phyloP scores from a whole-genome alignment of 2,113 vertebrate species.

The Phyllostomus discolor region DNA sequence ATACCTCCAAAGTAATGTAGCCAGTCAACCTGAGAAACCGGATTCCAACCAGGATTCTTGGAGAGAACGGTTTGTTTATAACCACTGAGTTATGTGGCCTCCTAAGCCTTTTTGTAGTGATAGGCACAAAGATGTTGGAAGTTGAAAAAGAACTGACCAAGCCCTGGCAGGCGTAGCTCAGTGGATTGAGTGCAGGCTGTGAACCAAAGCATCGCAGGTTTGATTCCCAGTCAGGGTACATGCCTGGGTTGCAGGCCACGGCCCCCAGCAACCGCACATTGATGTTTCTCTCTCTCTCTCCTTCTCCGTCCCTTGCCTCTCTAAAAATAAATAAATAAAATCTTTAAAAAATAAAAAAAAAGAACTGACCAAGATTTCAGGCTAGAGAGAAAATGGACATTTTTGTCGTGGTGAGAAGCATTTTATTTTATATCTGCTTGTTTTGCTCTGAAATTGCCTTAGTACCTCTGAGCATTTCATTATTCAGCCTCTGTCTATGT shows the following conservation, averaged over 20 bases:
- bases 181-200: no score
- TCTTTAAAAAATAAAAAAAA: neutral
- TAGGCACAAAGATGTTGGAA: neutral
- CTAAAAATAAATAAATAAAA: no score
- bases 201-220: no score
- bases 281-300: no score
- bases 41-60: neutral
- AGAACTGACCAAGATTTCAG: neutral
- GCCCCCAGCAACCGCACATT: no score
- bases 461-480: conserved; percentile 64
- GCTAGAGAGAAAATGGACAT: neutral
- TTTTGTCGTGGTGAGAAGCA: neutral
- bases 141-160: neutral
- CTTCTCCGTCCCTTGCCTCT: no score
- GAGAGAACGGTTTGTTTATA: neutral
- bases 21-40: neutral
- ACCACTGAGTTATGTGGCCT: neutral
- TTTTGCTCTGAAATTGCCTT: conserved; percentile 53
- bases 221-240: no score
- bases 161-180: no score
- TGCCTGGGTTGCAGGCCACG: no score
- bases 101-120: neutral
- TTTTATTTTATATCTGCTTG: conserved; percentile 50
- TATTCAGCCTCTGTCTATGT: conserved; percentile 63
- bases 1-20: neutral